Percentiles rank a stretch among this genome's conserved stretches.
Evolutionary conservation across 2,797 vertebrate species (phyloP).

Genomic region (Ctenopoma kingsleyae): DNA sequence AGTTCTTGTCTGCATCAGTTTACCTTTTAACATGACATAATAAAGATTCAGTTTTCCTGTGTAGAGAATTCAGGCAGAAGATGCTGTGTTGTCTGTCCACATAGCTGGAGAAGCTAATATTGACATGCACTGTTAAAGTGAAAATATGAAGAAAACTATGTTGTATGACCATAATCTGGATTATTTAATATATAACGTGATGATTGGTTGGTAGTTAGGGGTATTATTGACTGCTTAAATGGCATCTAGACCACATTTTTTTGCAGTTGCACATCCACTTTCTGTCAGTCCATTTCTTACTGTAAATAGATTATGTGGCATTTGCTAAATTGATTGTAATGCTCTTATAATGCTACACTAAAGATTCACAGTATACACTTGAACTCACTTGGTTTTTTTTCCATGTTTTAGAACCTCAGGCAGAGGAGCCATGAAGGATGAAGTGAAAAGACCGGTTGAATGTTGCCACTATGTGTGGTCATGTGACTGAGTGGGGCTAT

Average conservation of each 20-base stretch:
- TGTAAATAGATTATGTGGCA: not conserved
- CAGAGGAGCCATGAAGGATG: slow-evolving; percentile 35
- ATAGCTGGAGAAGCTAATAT: slow-evolving; percentile 3
- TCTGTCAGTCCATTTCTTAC: not conserved
- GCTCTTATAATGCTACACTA: no score
- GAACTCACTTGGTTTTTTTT: slow-evolving; percentile 19
- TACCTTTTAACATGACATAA: slow-evolving; percentile 40
- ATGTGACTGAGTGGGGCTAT: slow-evolving; percentile 54
- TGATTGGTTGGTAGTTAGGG: no score
- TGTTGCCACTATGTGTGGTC: slow-evolving; percentile 62
- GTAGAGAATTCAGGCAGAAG: not conserved
- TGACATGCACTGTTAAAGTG: no score
- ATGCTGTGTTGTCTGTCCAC: not conserved
- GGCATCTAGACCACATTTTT: not conserved
- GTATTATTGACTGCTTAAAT: no score
- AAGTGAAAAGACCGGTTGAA: slow-evolving; percentile 40
- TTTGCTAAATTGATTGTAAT: no score
- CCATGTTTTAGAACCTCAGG: slow-evolving; percentile 60
- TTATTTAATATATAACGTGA: not conserved
- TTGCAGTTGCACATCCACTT: not conserved
- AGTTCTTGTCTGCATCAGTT: slow-evolving; percentile 33
- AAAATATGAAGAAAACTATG: not conserved
- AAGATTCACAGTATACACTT: not conserved
- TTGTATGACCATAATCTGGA: not conserved
- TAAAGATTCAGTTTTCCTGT: slow-evolving; percentile 35